Base-by-base conservation (phyloP, 2,113 vertebrate genomes). In the Silurus asotus region DNA sequence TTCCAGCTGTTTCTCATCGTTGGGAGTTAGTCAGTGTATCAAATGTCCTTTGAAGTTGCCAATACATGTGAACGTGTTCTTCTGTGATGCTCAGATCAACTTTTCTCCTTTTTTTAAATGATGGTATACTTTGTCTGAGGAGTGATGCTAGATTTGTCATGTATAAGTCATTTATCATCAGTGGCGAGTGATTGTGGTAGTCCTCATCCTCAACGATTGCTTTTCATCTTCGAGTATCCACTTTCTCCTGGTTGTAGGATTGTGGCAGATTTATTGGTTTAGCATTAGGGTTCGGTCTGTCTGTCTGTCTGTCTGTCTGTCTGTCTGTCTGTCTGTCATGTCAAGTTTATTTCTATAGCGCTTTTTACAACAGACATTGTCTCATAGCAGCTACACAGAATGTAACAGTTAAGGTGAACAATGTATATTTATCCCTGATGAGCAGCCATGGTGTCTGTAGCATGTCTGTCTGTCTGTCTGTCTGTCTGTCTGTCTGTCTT, bases 11-110 rank as follows among this genome's bases (percentile, higher is more conserved):
- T 86, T 45, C 85, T 64, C 85, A 72, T 86, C 51, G 65, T 17
- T 1, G 37, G 23, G 67, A 86, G 74, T 86, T 86, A 81, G 78
- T 62, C 78, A 81, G 78, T 75, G 69, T 61, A 81, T 86, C 78
- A 49, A 58, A 81, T 86, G 85, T 81, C 78, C 85, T 86, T 86
- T 86, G 78, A 86, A 86, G 85, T 81, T 14, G 11, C 28, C 64
- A 20, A 76, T 51, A 64, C 58, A 76, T 58, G 62, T 10, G 51
- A 69, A 45, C 37, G 23, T 58, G 62, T 64, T 72, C 20, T 62
- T 23, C 70, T 75, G 82, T 84, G 67, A 59, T 83, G 81, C 70
- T 53, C 83, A 77, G 70, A 77, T 84, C 83, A 76, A n/a, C 25
- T 55, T 15, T 37, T 55, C 53, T 76, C 28, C 28, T 76, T 11